Conservation (phyloP, 2,888 invertebrate genomes). For the Myopa tessellatipennis region DNA sequence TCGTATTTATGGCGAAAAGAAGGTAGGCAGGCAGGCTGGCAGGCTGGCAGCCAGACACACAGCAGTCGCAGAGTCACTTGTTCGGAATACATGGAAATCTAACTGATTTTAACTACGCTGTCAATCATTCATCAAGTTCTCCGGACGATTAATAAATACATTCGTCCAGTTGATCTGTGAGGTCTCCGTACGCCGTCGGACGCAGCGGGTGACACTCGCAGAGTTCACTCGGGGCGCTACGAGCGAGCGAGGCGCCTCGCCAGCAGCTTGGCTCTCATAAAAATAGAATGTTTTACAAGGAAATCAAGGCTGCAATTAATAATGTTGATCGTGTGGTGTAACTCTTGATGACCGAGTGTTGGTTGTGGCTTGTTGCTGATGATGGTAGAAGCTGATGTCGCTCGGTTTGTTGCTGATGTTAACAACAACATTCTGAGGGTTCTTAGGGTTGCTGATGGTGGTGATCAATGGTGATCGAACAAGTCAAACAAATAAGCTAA, state of each 20-base stretch:
- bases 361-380: conserved; percentile 15
- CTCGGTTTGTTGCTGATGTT: not conserved
- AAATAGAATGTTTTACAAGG: conserved; percentile 11
- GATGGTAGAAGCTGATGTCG: conserved; percentile 6
- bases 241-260: conserved; percentile 24
- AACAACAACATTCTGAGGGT: not conserved
- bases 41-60: not conserved
- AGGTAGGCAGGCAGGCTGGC: not conserved
- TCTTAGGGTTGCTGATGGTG: not conserved
- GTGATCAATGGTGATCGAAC: not conserved
- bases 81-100: conserved; percentile 20
- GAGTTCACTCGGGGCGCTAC: not conserved
- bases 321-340: conserved; percentile 10
- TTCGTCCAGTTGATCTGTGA: conserved; percentile 16
- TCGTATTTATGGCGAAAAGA: not conserved
- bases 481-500: not conserved
- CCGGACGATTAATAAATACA: conserved; percentile 14
- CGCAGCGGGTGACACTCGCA: conserved; percentile 32
- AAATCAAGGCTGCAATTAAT: conserved; percentile 38
- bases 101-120: conserved; percentile 26
- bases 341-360: conserved; percentile 6
- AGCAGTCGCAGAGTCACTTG: not conserved
- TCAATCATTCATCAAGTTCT: conserved; percentile 37
- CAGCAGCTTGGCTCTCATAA: conserved; percentile 11
- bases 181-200: conserved; percentile 9